Evolutionary conservation across 2,888 invertebrate genomes (phyloP).

Genomic region (Orthosia gracilis): DNA sequence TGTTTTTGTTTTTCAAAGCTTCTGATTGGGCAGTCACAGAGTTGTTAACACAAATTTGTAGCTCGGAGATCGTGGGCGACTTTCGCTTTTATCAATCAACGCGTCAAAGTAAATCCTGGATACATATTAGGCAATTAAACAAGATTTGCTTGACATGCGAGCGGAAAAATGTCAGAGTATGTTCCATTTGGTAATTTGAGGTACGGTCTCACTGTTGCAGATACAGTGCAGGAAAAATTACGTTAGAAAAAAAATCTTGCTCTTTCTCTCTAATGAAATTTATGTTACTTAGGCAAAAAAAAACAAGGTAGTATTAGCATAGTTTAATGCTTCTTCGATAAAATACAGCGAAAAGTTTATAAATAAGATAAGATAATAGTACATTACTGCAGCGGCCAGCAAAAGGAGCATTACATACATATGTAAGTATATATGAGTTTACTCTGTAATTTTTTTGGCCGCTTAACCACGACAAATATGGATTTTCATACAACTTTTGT

Average conservation of each 20-base stretch:
- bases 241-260: too few relatives aligned
- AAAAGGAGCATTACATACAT: too few relatives aligned
- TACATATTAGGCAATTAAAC: conserved; percentile 32
- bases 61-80: background rate
- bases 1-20: conserved; percentile 27
- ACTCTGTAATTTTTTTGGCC: too few relatives aligned
- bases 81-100: conserved; percentile 55
- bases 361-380: too few relatives aligned
- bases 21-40: conserved; percentile 39
- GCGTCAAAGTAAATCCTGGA: conserved; percentile 38
- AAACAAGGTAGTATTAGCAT: too few relatives aligned
- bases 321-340: background rate
- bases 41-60: conserved; percentile 41
- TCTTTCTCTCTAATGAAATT: background rate
- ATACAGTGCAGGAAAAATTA: background rate
- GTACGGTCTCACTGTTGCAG: background rate
- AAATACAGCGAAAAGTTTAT: background rate
- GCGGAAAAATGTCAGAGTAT: background rate
- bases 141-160: background rate
- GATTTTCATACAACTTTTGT: too few relatives aligned
- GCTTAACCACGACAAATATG: too few relatives aligned
- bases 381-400: too few relatives aligned
- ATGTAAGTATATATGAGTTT: too few relatives aligned
- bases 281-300: background rate
- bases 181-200: background rate